phyloP scores from a whole-genome alignment of 2,888 invertebrate species.

The Bugula neritina region DNA sequence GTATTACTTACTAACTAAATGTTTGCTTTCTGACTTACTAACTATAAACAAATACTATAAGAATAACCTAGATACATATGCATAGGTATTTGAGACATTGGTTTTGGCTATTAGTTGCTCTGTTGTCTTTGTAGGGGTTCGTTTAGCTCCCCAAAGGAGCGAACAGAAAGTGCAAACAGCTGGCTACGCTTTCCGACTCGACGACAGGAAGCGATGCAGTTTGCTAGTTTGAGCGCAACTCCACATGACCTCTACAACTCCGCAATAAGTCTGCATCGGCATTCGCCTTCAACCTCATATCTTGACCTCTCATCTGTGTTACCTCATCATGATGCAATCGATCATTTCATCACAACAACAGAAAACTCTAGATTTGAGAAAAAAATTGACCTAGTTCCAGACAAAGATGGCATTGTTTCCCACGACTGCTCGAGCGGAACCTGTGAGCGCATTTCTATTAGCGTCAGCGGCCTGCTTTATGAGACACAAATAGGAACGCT shows the following conservation, averaged over 20 bases:
- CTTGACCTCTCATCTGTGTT: neutral
- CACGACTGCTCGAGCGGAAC: slow-evolving; percentile 39
- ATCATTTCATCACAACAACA: neutral
- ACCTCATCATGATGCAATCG: neutral
- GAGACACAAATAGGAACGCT: slow-evolving; percentile 51
- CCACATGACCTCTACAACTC: neutral
- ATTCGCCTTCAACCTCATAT: neutral
- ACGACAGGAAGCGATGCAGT: neutral
- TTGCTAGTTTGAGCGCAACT: neutral
- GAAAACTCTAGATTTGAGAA: neutral
- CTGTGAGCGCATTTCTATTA: slow-evolving; percentile 42
- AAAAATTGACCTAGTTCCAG: slow-evolving; percentile 5
- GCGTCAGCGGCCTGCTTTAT: slow-evolving; percentile 47
- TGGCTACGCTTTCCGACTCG: neutral
- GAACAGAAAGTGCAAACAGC: slow-evolving; percentile 21
- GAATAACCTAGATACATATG: too few relatives aligned
- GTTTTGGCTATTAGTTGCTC: too few relatives aligned
- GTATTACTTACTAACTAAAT: too few relatives aligned
- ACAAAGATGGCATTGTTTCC: neutral
- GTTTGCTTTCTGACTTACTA: too few relatives aligned
- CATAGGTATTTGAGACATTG: too few relatives aligned
- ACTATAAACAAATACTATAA: too few relatives aligned
- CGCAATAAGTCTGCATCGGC: neutral
- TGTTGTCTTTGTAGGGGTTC: slow-evolving; percentile 1
- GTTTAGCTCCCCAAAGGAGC: slow-evolving; percentile 15